Evolutionary conservation across 2,888 invertebrate species (phyloP).

Genomic region (Celastrina argiolus): DNA sequence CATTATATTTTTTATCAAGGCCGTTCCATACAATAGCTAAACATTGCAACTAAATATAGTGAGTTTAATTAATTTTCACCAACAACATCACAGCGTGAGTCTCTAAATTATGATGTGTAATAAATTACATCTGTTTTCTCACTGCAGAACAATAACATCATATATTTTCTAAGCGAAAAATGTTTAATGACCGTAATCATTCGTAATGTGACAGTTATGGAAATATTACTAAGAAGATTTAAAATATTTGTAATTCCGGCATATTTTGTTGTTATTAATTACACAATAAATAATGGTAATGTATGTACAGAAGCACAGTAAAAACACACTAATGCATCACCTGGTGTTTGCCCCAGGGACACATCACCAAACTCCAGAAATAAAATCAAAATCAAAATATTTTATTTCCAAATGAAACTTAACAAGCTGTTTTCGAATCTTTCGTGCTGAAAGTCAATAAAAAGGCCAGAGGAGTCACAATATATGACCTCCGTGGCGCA

Average conservation of each 20-base stretch:
- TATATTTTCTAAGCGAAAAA: slow-evolving; percentile 5
- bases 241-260: neutral
- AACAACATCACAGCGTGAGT: neutral
- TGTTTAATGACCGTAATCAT: neutral
- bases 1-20: neutral
- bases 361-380: no score
- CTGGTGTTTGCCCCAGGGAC: no score
- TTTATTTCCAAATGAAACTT: no score
- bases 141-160: neutral
- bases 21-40: neutral
- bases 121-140: neutral
- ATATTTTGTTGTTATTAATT: neutral
- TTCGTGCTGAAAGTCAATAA: no score
- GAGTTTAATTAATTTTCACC: neutral
- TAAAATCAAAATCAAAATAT: no score
- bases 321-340: no score
- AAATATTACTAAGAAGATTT: neutral
- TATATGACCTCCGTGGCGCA: no score
- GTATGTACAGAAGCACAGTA: neutral
- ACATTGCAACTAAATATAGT: neutral
- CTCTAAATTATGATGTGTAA: neutral
- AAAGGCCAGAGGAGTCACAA: no score
- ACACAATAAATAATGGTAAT: neutral
- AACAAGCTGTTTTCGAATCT: no score
- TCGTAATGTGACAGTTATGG: neutral